These are phyloP conservation scores for Martes martes DNA, from an alignment of 2,113 vertebrate genomes.

Conservation along the genomic window DNA sequence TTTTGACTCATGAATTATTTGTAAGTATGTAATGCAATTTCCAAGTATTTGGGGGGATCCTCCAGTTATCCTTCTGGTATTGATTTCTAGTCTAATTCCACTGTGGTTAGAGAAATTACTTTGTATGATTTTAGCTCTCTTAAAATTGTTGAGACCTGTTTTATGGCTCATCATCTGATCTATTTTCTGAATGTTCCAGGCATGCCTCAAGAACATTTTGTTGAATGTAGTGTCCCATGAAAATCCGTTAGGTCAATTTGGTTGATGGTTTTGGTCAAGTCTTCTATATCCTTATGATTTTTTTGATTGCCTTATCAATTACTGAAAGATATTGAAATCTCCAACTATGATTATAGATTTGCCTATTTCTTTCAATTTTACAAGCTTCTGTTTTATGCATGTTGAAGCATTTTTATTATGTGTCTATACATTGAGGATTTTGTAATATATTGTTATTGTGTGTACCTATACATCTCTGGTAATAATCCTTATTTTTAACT, in stretches of 20 bases:
- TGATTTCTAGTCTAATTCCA: background rate
- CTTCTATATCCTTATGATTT: background rate
- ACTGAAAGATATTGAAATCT: background rate
- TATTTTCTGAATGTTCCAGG: background rate
- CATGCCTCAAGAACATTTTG: background rate
- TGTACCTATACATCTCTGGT: background rate
- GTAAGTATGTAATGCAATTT: background rate
- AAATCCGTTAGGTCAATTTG: background rate
- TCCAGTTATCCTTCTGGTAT: background rate
- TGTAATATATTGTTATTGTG: background rate
- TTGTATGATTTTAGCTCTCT: background rate
- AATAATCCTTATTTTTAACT: background rate
- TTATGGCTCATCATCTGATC: background rate
- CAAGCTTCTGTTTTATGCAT: background rate
- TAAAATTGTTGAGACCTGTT: background rate
- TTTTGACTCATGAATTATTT: background rate
- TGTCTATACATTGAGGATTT: background rate
- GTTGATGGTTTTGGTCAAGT: background rate
- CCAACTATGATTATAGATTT: background rate
- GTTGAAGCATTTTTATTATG: background rate
- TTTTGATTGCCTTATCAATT: background rate
- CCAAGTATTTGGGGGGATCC: background rate
- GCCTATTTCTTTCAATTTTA: background rate
- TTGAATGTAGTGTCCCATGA: too few species aligned
- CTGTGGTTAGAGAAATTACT: background rate